Conservation (phyloP, 2,113 vertebrate species). For the Calypte anna region DNA sequence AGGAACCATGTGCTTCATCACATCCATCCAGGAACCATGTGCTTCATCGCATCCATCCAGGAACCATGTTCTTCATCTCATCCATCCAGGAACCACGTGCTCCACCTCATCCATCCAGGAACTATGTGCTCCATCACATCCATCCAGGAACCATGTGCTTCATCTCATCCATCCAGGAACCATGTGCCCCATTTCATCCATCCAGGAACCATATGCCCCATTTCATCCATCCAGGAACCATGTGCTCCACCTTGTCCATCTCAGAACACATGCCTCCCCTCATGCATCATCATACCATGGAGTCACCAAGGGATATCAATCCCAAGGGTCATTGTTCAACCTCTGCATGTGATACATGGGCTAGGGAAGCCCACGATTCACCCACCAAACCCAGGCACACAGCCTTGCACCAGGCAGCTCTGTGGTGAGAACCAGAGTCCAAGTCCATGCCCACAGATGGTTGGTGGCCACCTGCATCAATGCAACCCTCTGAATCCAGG, state of each 20-base stretch:
- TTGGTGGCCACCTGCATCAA: not conserved
- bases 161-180: not conserved
- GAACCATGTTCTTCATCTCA: not conserved
- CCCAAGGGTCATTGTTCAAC: not conserved
- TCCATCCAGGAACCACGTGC: not conserved
- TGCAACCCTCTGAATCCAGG: accelerated
- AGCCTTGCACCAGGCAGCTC: not conserved
- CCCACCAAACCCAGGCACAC: not conserved
- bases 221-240: too few species aligned
- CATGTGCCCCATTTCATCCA: too few species aligned
- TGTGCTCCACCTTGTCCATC: not conserved
- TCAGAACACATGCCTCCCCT: too few species aligned
- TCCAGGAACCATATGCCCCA: not conserved
- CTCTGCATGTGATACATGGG: not conserved
- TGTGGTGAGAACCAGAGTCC: not conserved
- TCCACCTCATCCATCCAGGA: not conserved
- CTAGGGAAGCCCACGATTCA: not conserved
- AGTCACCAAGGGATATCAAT: not conserved
- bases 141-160: not conserved
- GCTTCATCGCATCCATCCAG: not conserved
- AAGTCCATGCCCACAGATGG: not conserved
- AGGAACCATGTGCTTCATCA: not conserved
- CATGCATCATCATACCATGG: not conserved
- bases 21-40: not conserved
- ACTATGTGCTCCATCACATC: not conserved